Conservation (phyloP, 2,797 vertebrate species). For the Chloroceryle amazona region DNA sequence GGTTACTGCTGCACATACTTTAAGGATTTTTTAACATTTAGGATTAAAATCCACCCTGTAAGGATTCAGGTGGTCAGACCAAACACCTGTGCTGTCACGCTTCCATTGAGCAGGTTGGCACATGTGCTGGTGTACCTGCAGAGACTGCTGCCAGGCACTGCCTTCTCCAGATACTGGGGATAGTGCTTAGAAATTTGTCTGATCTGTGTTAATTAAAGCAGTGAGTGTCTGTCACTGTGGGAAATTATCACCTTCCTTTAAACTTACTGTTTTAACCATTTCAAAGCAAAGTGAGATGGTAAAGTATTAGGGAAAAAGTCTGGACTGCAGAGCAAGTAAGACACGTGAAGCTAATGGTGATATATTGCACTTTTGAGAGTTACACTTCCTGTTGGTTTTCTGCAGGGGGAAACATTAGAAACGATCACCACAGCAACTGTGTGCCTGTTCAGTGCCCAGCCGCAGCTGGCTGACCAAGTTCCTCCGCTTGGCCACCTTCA, state of each 20-base stretch:
- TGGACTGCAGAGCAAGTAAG: neutral
- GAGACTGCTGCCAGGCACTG: neutral
- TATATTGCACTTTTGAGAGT: neutral
- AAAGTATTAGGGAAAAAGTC: neutral
- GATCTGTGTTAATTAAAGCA: neutral
- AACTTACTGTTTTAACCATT: neutral
- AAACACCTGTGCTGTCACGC: accelerated
- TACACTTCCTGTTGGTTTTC: neutral
- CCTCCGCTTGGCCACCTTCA: conserved; percentile 96
- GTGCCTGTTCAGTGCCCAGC: conserved; percentile 94
- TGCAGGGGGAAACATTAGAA: conserved; percentile 95
- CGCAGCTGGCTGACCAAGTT: conserved; percentile 96
- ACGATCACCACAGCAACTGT: conserved; percentile 95
- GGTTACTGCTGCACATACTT: neutral
- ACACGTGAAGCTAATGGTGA: neutral
- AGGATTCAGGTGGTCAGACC: neutral
- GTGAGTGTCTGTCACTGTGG: neutral
- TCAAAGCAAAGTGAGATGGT: neutral
- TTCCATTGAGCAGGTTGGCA: accelerated
- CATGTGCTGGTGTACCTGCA: too few species aligned
- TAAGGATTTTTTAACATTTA: neutral
- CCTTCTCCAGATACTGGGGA: neutral
- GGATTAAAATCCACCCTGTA: neutral
- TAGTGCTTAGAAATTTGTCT: neutral
- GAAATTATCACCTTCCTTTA: neutral